These are phyloP conservation scores for Tribolium freemani DNA, from an alignment of 2,888 invertebrate species.

Conservation along the genomic window DNA sequence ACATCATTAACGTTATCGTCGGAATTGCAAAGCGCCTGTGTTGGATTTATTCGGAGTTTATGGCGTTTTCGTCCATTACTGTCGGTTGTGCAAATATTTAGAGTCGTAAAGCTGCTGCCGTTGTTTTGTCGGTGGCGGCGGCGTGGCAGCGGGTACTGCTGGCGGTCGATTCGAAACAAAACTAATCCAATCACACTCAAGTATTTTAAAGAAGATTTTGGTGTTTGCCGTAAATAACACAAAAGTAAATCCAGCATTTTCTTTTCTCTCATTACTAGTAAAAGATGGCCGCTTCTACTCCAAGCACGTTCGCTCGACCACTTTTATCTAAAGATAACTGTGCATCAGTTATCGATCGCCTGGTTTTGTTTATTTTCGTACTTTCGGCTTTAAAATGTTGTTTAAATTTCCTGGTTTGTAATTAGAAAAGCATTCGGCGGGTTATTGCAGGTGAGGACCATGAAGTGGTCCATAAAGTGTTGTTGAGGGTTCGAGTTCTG, in stretches of 20 bases:
- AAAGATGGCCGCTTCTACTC: background rate
- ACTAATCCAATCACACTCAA: constrained; percentile 33
- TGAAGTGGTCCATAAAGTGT: constrained; percentile 21
- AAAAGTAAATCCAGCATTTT: background rate
- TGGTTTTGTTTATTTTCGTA: background rate
- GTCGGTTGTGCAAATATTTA: constrained; percentile 50
- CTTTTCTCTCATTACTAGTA: background rate
- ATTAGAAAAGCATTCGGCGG: constrained; percentile 8
- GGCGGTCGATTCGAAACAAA: constrained; percentile 41
- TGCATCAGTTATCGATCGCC: background rate
- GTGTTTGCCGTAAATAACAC: constrained; percentile 1
- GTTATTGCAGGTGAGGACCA: constrained; percentile 12
- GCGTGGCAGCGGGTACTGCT: constrained; percentile 1
- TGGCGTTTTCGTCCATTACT: constrained; percentile 48
- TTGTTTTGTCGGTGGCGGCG: constrained; percentile 35
- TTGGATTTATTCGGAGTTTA: constrained; percentile 48
- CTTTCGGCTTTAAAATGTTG: background rate
- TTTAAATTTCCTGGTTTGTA: background rate
- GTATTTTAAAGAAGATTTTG: constrained; percentile 12
- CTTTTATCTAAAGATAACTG: background rate
- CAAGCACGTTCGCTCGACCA: background rate
- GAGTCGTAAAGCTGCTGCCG: constrained; percentile 46
- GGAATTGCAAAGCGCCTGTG: constrained; percentile 48
- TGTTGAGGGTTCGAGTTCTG: constrained; percentile 14
- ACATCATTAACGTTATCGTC: constrained; percentile 51